A percentile compares a stretch with the other conserved stretches of the same genome.
Conservation (phyloP, 2,888 invertebrate species). For the Girardia tigrina region DNA sequence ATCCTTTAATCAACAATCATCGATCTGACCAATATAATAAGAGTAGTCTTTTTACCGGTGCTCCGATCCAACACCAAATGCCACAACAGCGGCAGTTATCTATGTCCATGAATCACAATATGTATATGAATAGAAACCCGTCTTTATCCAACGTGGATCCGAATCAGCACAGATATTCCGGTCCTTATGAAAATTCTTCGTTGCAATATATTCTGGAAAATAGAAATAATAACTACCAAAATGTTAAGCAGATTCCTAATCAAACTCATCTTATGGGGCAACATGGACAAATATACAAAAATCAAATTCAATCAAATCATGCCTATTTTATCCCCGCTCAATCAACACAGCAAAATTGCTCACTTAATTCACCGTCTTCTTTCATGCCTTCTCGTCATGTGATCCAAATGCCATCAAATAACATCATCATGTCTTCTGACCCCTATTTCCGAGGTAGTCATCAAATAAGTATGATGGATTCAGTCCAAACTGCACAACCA, state of each 20-base stretch:
- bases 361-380: not conserved
- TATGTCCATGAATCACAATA: not conserved
- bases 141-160: constrained; percentile 13
- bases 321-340: constrained; percentile 3
- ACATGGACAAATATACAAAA: not conserved
- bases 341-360: constrained; percentile 7
- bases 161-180: constrained; percentile 4
- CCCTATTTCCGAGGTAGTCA: constrained; percentile 6
- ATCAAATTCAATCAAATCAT: not conserved
- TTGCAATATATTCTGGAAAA: not conserved
- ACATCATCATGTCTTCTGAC: not conserved
- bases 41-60: not conserved
- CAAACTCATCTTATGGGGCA: not conserved
- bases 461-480: constrained; percentile 5
- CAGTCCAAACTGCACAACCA: not conserved
- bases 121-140: not conserved
- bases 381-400: constrained; percentile 11
- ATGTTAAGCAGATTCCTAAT: not conserved
- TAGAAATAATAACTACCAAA: not conserved
- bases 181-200: not conserved
- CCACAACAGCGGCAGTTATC: constrained; percentile 10
- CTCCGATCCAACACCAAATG: not conserved
- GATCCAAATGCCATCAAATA: not conserved
- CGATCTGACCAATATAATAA: not conserved
- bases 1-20: not conserved